Evolutionary conservation across 2,888 invertebrate species (phyloP).

Genomic region (Eugnorisma glareosa): DNA sequence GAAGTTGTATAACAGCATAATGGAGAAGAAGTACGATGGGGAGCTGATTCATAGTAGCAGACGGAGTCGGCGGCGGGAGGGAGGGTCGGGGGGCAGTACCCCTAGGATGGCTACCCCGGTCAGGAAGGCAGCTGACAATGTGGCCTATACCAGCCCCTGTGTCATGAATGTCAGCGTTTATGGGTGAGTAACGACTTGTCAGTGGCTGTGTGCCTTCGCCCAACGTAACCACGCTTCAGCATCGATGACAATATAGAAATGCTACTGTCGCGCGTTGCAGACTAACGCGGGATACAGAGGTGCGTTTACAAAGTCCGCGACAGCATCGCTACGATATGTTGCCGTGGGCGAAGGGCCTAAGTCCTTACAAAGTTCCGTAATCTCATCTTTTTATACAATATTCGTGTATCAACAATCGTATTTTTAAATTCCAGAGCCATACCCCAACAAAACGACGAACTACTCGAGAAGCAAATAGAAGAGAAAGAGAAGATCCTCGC

Average conservation of each 20-base stretch:
- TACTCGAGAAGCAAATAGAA: slow-evolving; percentile 93
- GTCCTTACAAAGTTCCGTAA: background rate
- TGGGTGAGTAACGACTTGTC: slow-evolving; percentile 68
- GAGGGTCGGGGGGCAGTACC: slow-evolving; percentile 76
- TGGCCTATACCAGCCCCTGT: slow-evolving; percentile 82
- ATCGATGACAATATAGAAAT: background rate
- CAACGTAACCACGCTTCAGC: background rate
- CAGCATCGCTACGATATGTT: background rate
- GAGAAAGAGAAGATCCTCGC: slow-evolving; percentile 94
- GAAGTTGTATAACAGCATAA: slow-evolving; percentile 93
- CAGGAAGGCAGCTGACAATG: slow-evolving; percentile 68
- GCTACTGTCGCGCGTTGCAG: background rate
- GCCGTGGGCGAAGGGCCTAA: background rate
- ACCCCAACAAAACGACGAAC: slow-evolving; percentile 91
- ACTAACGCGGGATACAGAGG: background rate
- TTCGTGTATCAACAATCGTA: background rate
- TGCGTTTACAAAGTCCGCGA: background rate
- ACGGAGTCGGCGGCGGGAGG: slow-evolving; percentile 80
- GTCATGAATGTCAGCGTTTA: slow-evolving; percentile 81
- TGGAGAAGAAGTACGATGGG: slow-evolving; percentile 93
- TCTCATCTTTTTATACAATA: background rate
- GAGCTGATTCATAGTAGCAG: slow-evolving; percentile 92
- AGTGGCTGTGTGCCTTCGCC: background rate
- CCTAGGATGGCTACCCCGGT: slow-evolving; percentile 78
- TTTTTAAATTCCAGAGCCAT: slow-evolving; percentile 80